A percentile compares a stretch with the other conserved stretches of the same genome.
Conservation (phyloP, 2,113 vertebrate genomes). For the Coreoperca whiteheadi region DNA sequence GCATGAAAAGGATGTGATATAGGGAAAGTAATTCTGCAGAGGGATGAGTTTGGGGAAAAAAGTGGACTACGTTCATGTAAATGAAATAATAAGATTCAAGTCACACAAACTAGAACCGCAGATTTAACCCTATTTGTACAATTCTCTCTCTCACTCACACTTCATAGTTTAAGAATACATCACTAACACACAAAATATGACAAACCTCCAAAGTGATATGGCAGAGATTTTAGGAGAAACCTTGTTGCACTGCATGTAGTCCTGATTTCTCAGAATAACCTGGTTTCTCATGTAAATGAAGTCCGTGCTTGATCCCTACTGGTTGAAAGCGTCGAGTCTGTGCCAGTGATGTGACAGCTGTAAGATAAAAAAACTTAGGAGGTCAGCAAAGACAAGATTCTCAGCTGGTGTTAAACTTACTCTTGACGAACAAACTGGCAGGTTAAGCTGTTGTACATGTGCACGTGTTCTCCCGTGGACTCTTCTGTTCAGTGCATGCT, state of each 20-base stretch:
- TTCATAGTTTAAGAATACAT: not conserved
- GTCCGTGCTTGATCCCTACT: not conserved
- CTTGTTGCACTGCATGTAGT: not conserved
- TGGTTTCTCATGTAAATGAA: conserved; percentile 16
- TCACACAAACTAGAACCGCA: not conserved
- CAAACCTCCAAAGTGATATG: not conserved
- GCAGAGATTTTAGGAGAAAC: not conserved
- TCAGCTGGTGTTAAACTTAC: conserved; percentile 47
- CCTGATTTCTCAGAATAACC: not conserved
- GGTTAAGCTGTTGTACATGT: conserved; percentile 64
- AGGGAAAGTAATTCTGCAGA: conserved; percentile 14
- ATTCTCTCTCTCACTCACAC: too few relatives aligned
- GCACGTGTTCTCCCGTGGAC: conserved; percentile 72
- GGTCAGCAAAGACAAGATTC: not conserved
- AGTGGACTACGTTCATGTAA: not conserved
- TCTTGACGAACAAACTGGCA: conserved; percentile 42
- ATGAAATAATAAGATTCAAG: not conserved
- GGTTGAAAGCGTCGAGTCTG: not conserved
- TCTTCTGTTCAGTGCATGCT: conserved; percentile 81
- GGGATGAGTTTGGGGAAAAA: not conserved
- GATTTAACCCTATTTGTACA: not conserved
- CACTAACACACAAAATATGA: not conserved
- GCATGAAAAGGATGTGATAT: not conserved
- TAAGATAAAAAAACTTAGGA: not conserved
- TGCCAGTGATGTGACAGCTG: not conserved